Conservation (phyloP, 2,888 invertebrate species). For the Crepidodera aurea region DNA sequence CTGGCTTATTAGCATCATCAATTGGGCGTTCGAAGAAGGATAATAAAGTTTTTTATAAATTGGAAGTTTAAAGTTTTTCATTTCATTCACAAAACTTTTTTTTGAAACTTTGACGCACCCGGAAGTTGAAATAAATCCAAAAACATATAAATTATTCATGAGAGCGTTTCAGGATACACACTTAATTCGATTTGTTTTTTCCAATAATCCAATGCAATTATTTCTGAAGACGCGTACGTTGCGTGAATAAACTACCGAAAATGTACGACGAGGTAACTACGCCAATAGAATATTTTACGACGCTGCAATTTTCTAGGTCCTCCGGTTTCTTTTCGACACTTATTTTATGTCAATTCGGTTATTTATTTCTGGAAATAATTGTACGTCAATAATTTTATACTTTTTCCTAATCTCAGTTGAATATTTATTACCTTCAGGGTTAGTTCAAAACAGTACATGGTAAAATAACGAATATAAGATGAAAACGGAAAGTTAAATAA, state of each 20-base stretch:
- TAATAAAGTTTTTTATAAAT: too few species aligned
- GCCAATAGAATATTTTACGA: constrained; percentile 9
- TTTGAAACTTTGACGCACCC: constrained; percentile 1
- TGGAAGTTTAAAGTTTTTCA: background rate
- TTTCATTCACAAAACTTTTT: background rate
- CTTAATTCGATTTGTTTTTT: constrained; percentile 21
- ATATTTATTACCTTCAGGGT: too few species aligned
- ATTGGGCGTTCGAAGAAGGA: too few species aligned
- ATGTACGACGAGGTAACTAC: constrained; percentile 7
- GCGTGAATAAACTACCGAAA: constrained; percentile 12
- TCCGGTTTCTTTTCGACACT: background rate
- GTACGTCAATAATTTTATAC: too few species aligned
- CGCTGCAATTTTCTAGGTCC: constrained; percentile 5
- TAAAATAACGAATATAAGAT: too few species aligned
- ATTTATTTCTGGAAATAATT: too few species aligned
- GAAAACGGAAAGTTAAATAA: too few species aligned
- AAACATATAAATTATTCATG: constrained; percentile 15
- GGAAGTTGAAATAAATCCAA: background rate
- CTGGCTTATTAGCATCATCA: too few species aligned
- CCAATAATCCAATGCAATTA: constrained; percentile 20
- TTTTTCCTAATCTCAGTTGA: too few species aligned
- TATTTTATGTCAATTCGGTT: background rate
- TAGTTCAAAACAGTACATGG: too few species aligned
- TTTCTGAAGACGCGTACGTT: constrained; percentile 18
- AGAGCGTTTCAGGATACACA: constrained; percentile 5